A percentile compares a stretch with the other conserved stretches of the same genome.
These are phyloP conservation scores for Melikaiella ostensackeni DNA, from an alignment of 2,888 invertebrate species.

Conservation along the genomic window DNA sequence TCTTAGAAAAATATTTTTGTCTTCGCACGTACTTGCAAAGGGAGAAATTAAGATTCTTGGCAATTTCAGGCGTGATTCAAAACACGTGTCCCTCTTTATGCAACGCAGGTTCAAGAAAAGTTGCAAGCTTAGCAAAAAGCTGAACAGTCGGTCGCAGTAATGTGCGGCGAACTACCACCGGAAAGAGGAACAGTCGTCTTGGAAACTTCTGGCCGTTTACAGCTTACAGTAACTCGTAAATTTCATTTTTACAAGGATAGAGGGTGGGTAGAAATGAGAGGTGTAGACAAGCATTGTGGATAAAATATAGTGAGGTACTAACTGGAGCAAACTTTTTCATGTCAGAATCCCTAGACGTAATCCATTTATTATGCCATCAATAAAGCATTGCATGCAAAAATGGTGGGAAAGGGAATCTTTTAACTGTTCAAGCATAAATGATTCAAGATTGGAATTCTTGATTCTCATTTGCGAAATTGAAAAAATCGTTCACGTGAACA, in stretches of 20 bases:
- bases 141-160: conserved; percentile 49
- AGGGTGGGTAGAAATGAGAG: conserved; percentile 40
- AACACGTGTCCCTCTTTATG: conserved; percentile 43
- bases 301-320: conserved; percentile 47
- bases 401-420: background rate
- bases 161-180: conserved; percentile 50
- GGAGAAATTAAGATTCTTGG: background rate
- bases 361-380: conserved; percentile 67
- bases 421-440: background rate
- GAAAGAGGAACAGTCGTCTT: conserved; percentile 66
- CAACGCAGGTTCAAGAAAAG: conserved; percentile 45
- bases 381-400: conserved; percentile 55
- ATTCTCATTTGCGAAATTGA: background rate
- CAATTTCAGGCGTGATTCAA: conserved; percentile 36
- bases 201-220: conserved; percentile 70
- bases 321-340: conserved; percentile 71
- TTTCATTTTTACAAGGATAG: conserved; percentile 65
- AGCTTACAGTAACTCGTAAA: conserved; percentile 74
- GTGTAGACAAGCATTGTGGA: conserved; percentile 18
- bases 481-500: background rate
- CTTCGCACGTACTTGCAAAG: background rate
- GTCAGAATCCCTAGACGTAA: conserved; percentile 62
- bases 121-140: conserved; percentile 55
- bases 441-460: background rate
- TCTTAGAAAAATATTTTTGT: too few relatives aligned